Percentiles rank a stretch among this genome's conserved stretches.
Evolutionary conservation across 1,140 invertebrate genomes (phyloP).

Genomic region (Drosophila eugracilis): DNA sequence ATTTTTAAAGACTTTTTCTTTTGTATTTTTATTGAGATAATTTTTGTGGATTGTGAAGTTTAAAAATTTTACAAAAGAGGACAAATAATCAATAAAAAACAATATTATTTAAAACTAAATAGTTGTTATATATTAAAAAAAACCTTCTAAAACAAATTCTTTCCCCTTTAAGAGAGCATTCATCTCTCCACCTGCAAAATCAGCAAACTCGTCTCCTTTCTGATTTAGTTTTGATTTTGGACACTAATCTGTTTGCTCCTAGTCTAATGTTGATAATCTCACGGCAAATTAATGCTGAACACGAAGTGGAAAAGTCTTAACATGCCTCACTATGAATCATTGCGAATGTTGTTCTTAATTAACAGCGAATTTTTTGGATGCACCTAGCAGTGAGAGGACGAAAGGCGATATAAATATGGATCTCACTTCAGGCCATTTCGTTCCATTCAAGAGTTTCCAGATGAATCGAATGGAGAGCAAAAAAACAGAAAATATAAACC

Average conservation of each 20-base stretch:
- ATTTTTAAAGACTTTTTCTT: too few species aligned
- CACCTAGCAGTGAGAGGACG: conserved; percentile 18
- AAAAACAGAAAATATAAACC: conserved; percentile 3
- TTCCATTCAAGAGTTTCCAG: conserved; percentile 49
- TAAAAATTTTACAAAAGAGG: too few species aligned
- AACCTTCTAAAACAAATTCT: background rate
- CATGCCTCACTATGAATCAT: conserved; percentile 70
- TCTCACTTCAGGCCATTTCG: conserved; percentile 7
- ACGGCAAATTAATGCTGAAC: conserved; percentile 75
- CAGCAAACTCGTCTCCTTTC: conserved; percentile 23
- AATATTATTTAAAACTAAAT: too few species aligned
- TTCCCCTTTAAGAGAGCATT: background rate
- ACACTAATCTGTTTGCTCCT: conserved; percentile 27
- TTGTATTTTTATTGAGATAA: too few species aligned
- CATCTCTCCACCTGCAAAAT: background rate
- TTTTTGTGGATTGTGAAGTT: too few species aligned
- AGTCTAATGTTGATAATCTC: conserved; percentile 61
- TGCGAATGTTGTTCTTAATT: conserved; percentile 54
- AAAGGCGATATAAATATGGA: conserved; percentile 39
- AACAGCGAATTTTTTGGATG: conserved; percentile 39
- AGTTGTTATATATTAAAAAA: too few species aligned
- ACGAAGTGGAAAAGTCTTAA: conserved; percentile 66
- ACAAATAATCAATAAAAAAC: too few species aligned
- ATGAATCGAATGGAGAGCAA: background rate
- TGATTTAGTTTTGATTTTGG: conserved; percentile 36